These are phyloP conservation scores for Oncorhynchus mykiss DNA, from an alignment of 2,113 vertebrate genomes.

Conservation along the genomic window DNA sequence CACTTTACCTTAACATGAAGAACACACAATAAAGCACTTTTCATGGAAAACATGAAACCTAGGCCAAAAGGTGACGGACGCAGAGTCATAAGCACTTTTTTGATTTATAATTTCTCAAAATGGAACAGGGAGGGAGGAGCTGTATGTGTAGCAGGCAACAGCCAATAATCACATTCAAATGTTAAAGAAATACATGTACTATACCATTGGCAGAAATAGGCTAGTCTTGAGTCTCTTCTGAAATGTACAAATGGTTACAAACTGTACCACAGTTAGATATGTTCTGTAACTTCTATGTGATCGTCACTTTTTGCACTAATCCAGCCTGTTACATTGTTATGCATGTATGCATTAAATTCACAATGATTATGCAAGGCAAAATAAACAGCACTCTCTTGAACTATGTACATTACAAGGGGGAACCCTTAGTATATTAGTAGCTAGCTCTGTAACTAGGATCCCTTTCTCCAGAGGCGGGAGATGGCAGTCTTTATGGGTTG, in stretches of 20 bases:
- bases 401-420: conserved; percentile 17
- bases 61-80: conserved; percentile 10
- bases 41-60: not conserved
- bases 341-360: conserved; percentile 8
- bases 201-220: conserved; percentile 53
- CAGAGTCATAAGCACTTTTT: conserved; percentile 14
- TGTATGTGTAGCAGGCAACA: conserved; percentile 26
- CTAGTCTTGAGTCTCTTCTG: not conserved
- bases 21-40: conserved; percentile 1
- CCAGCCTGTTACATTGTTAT: conserved; percentile 4
- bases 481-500: conserved; percentile 58
- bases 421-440: too few species aligned
- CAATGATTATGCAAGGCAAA: conserved; percentile 57
- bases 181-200: conserved; percentile 49
- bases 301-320: conserved; percentile 15
- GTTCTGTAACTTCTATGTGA: conserved; percentile 7
- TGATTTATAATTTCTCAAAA: conserved; percentile 34
- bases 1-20: not conserved
- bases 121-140: conserved; percentile 10
- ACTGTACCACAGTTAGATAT: too few species aligned
- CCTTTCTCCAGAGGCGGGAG: conserved; percentile 28
- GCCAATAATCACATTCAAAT: conserved; percentile 63
- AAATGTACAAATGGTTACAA: too few species aligned
- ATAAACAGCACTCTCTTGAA: conserved; percentile 57
- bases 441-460: not conserved